A percentile compares a stretch with the other conserved stretches of the same genome.
phyloP scores from a whole-genome alignment of 2,797 vertebrate genomes.

The Lithobates sylvaticus region DNA sequence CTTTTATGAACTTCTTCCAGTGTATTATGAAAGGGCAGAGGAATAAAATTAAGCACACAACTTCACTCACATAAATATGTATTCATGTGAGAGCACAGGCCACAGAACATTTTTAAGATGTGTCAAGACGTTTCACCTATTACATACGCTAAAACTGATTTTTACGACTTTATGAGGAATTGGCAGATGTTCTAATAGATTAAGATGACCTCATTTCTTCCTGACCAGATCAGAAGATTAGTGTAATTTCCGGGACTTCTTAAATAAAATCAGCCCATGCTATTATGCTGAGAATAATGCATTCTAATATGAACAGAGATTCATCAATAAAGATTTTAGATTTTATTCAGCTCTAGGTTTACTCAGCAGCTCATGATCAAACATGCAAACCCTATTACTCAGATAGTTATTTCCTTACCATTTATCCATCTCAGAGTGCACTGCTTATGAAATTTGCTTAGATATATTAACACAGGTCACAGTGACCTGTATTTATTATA shows the following conservation, averaged over 20 bases:
- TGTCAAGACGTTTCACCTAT: conserved; percentile 58
- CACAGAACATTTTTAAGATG: conserved; percentile 61
- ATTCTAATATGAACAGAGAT: conserved; percentile 55
- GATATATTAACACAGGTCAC: conserved; percentile 47
- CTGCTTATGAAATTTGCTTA: conserved; percentile 38
- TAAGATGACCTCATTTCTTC: conserved; percentile 59
- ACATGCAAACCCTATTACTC: conserved; percentile 47
- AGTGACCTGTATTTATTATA: conserved; percentile 54
- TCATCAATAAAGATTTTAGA: conserved; percentile 54
- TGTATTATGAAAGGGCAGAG: conserved; percentile 47
- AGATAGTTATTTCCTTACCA: conserved; percentile 58
- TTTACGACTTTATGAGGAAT: conserved; percentile 60
- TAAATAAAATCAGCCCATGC: conserved; percentile 61
- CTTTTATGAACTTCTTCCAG: conserved; percentile 59
- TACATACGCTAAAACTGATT: conserved; percentile 39
- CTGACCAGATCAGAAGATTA: conserved; percentile 63
- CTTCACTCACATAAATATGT: conserved; percentile 50
- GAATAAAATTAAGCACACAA: conserved; percentile 51
- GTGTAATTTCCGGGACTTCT: conserved; percentile 61
- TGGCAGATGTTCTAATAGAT: conserved; percentile 62
- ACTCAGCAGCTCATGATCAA: conserved; percentile 48
- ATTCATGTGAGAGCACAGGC: conserved; percentile 33
- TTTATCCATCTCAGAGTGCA: conserved; percentile 40
- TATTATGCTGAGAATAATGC: conserved; percentile 55
- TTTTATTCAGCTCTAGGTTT: conserved; percentile 49